Base-by-base conservation (phyloP, 2,113 vertebrate species). In the Pedionomus torquatus region DNA sequence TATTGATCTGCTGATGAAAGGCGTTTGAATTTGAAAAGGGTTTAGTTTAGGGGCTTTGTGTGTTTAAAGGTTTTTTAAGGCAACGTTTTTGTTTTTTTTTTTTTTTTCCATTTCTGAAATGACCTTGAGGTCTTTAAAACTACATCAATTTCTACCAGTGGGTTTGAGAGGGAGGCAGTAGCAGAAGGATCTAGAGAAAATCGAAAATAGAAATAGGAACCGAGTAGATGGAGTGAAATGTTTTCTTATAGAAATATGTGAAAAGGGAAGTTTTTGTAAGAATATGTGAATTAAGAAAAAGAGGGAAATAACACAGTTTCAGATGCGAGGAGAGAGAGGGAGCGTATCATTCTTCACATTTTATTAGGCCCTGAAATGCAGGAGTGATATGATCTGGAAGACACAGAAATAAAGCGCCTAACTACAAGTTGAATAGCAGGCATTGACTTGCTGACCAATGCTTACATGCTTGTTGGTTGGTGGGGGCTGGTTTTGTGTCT, bases 201-300 rank as follows among this genome's bases (percentile, higher is more conserved):
- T 93, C 84, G 91, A 96, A 96, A 97, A 97, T 92, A 95, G 96
- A 97, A 91, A 91, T 89, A 65, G 98, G 96, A 96, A 95, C 98
- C 89, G 93, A 94, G 95, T 95, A 96, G 96, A 93, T 89, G 69
- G 94, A 96, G 64, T 76, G 97, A 94, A 94, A 77, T 89, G 95
- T 94, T 95, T 87, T 97, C 93, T 95, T 81, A 46, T 81, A 98
- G 94, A 97, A 97, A 85, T 93, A 78, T 87, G 90, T 68, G 91
- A 89, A 98, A 97, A 98, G 95, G 98, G 98, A 98, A 98, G 98
- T 98, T 98, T 95, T 94, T 97, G 87, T 96, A 94, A 95, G 97
- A 96, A 96, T 92, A 70, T 91, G 93, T 89, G 95, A 92, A 95
- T 85, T 85, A 92, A 95, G 64, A 95, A 88, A 95, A 93, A 93